These are phyloP conservation scores for Leptinotarsa tumamoca DNA, from an alignment of 2,888 invertebrate species.

Conservation along the genomic window DNA sequence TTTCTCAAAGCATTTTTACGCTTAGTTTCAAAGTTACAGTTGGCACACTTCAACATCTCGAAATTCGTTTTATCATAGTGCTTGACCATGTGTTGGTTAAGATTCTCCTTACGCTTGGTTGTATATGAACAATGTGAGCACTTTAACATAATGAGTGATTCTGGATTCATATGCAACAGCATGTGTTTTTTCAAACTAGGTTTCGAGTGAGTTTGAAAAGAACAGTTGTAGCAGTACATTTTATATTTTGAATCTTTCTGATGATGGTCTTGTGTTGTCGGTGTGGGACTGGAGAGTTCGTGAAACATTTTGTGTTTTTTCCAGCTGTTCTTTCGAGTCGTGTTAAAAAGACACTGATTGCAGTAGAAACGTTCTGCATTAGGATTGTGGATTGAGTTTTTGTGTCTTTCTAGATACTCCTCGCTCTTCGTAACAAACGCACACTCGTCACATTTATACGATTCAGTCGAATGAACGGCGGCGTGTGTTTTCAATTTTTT, in stretches of 20 bases:
- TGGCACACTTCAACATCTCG: background rate
- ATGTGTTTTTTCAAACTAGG: background rate
- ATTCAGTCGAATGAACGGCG: background rate
- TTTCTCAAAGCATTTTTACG: background rate
- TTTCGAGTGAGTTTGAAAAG: background rate
- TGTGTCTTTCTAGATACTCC: background rate
- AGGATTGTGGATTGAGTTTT: background rate
- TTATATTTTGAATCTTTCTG: background rate
- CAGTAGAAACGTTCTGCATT: background rate
- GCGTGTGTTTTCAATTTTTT: background rate
- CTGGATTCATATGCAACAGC: background rate
- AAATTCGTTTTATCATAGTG: background rate
- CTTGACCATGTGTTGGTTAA: background rate
- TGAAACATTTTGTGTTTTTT: background rate
- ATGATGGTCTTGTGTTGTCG: background rate
- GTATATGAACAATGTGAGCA: background rate
- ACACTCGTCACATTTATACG: background rate
- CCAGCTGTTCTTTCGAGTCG: background rate
- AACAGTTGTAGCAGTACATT: background rate
- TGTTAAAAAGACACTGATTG: background rate
- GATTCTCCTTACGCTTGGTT: background rate
- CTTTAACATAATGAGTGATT: background rate
- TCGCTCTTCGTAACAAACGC: background rate
- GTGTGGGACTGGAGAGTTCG: background rate
- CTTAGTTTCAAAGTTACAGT: background rate